Base-by-base conservation (phyloP, 2,888 invertebrate species). In the Standfussiana lucernea region DNA sequence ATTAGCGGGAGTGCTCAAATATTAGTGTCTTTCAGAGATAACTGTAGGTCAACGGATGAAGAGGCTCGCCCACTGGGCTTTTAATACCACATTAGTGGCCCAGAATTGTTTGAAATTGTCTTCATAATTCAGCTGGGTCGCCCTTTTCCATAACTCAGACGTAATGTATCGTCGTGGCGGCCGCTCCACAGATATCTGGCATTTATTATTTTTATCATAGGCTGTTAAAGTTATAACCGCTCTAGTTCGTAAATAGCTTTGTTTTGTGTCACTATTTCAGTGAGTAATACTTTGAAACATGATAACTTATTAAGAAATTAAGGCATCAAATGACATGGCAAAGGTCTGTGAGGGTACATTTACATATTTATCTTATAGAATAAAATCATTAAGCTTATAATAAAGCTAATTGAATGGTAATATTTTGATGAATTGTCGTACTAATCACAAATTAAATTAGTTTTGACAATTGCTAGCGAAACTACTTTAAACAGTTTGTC, bases 11-110 rank as follows among this genome's bases (percentile, higher is more conserved):
- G 84, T 85, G 82, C 78, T 86, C 86, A 85, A 91, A 91, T 91
- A 91, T 90, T 93, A 92, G 91, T 93, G 93, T 89, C 90, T 90
- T 86, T 79, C 64, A 50, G 82, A 90, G 93, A 94, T 93, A 94
- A 86, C 89, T 85, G 77, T 80, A 89, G 91, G 91, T 89, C 90
- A 91, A 77, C 56, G 81, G 86, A 87, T 80, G 77, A 83, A 78
- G 83, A 83, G 84, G 72, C 83, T 78, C 80, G 42, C 80, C 82
- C 73, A 74, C 70, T 69, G 79, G 82, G 75, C 79, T 86, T 87
- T 89, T 88, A 89, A 87, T 87, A 82, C 86, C 77, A 83, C 84
- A 87, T 90, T 89, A 91, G 88, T 82, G 85, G 76, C 71, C 79
- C 80, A 65, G 80, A 82, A 87, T 89, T 90, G 88, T 91, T 89